Conservation (phyloP, 2,113 vertebrate species). For the Cololabis saira region DNA sequence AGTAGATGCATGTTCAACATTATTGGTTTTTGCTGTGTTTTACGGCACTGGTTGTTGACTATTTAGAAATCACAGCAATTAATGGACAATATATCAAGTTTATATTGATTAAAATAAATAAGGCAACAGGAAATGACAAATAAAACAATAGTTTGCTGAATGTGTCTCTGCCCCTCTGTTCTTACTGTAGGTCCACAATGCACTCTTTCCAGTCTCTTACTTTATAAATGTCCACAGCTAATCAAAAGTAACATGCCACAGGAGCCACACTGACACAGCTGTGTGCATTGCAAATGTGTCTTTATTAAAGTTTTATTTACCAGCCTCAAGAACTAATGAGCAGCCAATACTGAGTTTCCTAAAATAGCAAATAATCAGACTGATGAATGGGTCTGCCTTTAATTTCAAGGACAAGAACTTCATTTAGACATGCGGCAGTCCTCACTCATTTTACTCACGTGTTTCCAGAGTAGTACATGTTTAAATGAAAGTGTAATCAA, state of each 20-base stretch:
- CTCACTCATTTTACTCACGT: neutral
- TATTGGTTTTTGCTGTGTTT: too few relatives aligned
- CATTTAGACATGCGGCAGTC: neutral
- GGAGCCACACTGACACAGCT: neutral
- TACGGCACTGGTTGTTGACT: too few relatives aligned
- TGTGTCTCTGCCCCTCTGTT: neutral
- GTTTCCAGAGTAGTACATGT: neutral
- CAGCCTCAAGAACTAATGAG: neutral
- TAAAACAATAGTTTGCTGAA: too few relatives aligned
- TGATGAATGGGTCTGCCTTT: neutral
- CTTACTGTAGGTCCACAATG: neutral
- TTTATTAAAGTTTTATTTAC: neutral
- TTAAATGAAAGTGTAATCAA: neutral
- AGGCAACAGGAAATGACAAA: too few relatives aligned
- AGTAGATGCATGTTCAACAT: too few relatives aligned
- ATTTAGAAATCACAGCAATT: too few relatives aligned
- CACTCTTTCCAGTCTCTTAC: neutral
- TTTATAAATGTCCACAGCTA: too few relatives aligned
- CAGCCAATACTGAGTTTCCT: neutral
- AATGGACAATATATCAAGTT: too few relatives aligned
- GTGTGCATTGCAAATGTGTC: neutral
- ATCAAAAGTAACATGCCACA: too few relatives aligned
- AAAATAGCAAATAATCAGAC: neutral
- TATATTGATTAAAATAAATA: too few relatives aligned
- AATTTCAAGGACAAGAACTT: neutral